Percentiles rank a stretch among this genome's conserved stretches.
Evolutionary conservation across 2,888 invertebrate genomes (phyloP).

Genomic region (Synergus gifuensis): DNA sequence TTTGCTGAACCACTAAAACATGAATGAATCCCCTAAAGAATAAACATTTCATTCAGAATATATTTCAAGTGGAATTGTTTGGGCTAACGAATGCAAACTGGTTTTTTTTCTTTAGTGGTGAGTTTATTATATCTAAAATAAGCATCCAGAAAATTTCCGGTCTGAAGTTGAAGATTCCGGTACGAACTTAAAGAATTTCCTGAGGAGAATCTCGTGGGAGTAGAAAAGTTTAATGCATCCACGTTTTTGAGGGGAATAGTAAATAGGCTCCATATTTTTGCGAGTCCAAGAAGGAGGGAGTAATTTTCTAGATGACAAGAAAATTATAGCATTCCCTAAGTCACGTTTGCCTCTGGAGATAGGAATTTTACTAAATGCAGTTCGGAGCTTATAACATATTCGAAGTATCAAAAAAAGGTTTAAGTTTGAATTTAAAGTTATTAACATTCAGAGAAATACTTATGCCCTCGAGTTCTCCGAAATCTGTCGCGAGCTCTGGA

Average conservation of each 20-base stretch:
- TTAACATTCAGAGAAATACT: constrained; percentile 1
- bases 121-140: constrained; percentile 9
- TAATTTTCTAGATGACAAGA: constrained; percentile 33
- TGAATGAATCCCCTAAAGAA: too few relatives aligned
- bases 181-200: constrained; percentile 30
- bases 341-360: not conserved
- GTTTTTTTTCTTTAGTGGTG: not conserved
- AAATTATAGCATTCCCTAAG: constrained; percentile 7
- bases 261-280: constrained; percentile 43
- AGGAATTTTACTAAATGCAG: not conserved
- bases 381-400: not conserved
- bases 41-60: too few relatives aligned
- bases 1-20: too few relatives aligned
- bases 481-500: constrained; percentile 53
- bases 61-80: too few relatives aligned
- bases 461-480: constrained; percentile 45
- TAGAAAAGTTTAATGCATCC: constrained; percentile 38
- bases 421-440: not conserved
- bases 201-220: constrained; percentile 19
- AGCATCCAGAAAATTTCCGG: constrained; percentile 15
- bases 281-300: not conserved
- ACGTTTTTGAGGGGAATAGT: constrained; percentile 39
- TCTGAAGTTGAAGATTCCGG: constrained; percentile 10
- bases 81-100: not conserved
- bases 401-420: not conserved